Conservation (phyloP, 2,113 vertebrate genomes). For the Dinomys branickii region DNA sequence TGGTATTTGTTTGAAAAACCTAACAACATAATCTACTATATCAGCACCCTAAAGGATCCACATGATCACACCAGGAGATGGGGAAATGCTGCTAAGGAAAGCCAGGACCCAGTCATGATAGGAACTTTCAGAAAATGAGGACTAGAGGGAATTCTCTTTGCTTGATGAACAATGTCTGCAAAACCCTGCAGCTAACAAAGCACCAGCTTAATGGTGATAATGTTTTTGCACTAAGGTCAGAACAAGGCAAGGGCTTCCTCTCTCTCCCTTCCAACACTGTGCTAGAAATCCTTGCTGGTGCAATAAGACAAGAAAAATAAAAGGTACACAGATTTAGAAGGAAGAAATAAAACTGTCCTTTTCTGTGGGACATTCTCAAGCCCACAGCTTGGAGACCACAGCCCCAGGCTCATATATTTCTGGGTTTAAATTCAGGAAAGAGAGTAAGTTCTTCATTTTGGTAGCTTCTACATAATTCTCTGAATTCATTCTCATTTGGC, state of each 20-base stretch:
- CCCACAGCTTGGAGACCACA: background rate
- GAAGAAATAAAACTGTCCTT: background rate
- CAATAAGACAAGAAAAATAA: constrained; percentile 12
- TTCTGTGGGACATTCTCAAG: background rate
- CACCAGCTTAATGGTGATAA: background rate
- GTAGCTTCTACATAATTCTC: background rate
- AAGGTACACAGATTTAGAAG: background rate
- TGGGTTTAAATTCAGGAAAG: background rate
- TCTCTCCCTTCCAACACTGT: background rate
- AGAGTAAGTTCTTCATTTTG: background rate
- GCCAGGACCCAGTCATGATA: background rate
- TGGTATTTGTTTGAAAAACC: background rate
- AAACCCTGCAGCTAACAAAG: background rate
- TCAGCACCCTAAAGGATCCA: background rate
- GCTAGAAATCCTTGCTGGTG: background rate
- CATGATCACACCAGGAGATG: background rate
- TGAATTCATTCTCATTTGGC: background rate
- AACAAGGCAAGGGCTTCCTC: background rate
- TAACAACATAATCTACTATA: background rate
- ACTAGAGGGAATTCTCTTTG: background rate
- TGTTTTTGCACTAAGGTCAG: background rate
- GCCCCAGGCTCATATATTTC: background rate
- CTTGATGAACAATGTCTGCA: background rate
- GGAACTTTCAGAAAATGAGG: background rate
- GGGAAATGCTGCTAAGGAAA: background rate